Evolutionary conservation across 2,888 invertebrate species (phyloP), one percentile per base, ranked within the genome.

Genomic region (Synanthedon formicaeformis): DNA sequence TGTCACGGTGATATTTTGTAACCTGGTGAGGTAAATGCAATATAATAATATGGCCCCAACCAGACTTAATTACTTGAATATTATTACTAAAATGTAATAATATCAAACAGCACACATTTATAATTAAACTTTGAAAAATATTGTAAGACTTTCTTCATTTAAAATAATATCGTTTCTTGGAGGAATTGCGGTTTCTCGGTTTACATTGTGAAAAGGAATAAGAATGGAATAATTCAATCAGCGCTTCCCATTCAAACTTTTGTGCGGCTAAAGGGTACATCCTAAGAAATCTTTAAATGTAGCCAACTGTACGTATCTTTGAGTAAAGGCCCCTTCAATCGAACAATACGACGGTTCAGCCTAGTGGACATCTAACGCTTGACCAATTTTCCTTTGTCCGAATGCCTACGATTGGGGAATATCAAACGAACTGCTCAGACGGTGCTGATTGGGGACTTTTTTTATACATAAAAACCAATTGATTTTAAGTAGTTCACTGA

Each of bases 321-420:
- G 73, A 73, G 75, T 73, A 79, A 73, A 75, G 69, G 66, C 77
- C 78, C 76, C 77, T 78, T 73, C 71, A 71, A 71, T 73, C 78
- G 79, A 78, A 86, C 85, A 86, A 85, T 84, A 66, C 78, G 71
- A 71, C 69, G 73, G 72, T 71, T 73, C 79, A 74, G 70, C 73
- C 72, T 81, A 78, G 75, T 82, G 82, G 82, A 78, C 83, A 80
- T 78, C 77, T 78, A 81, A 84, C 84, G 84, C 78, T 83, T 84
- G 81, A 85, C 83, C 85, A 85, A 81, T 82, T 86, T 81, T 78
- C 85, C 82, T 84, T 84, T 84, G 82, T 86, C 73, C 69, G 67
- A 75, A 78, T 76, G 74, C 73, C 75, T 79, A 77, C 80, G 81
- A 81, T 78, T 77, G 72, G 69, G 67, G 79, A 84, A 82, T 81